phyloP scores from a whole-genome alignment of 2,888 invertebrate species.

The Eugnorisma glareosa region DNA sequence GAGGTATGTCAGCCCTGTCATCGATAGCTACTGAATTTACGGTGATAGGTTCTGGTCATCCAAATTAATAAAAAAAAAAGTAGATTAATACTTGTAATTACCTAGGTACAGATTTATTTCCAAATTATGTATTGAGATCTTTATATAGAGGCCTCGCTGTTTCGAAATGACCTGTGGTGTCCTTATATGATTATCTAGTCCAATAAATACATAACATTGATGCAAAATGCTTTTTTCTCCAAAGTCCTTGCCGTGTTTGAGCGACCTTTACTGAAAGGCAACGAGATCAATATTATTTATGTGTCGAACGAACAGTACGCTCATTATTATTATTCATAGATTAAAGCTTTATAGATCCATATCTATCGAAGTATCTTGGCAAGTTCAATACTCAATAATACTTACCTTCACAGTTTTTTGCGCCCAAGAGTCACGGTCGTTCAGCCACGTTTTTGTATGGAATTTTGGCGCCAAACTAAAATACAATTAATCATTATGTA shows the following conservation, averaged over 20 bases:
- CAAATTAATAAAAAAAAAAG: not conserved
- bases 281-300: slow-evolving; percentile 61
- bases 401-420: slow-evolving; percentile 76
- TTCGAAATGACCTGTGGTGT: slow-evolving; percentile 21
- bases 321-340: slow-evolving; percentile 59
- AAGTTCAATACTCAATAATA: slow-evolving; percentile 71
- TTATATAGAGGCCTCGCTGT: not conserved
- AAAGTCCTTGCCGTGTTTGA: slow-evolving; percentile 68
- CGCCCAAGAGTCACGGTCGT: slow-evolving; percentile 85
- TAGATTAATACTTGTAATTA: not conserved
- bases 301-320: slow-evolving; percentile 39
- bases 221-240: slow-evolving; percentile 67
- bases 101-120: not conserved
- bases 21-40: slow-evolving; percentile 86
- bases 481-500: slow-evolving; percentile 76
- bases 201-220: slow-evolving; percentile 67
- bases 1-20: slow-evolving; percentile 88
- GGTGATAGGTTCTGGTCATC: not conserved
- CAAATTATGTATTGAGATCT: slow-evolving; percentile 1
- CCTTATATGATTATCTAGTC: slow-evolving; percentile 69
- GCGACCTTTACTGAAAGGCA: slow-evolving; percentile 73
- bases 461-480: slow-evolving; percentile 88
- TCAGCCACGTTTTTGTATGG: slow-evolving; percentile 85
- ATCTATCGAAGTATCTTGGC: slow-evolving; percentile 53
- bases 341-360: slow-evolving; percentile 49